phyloP scores from a whole-genome alignment of 1,140 invertebrate genomes.

The Triops cancriformis region DNA sequence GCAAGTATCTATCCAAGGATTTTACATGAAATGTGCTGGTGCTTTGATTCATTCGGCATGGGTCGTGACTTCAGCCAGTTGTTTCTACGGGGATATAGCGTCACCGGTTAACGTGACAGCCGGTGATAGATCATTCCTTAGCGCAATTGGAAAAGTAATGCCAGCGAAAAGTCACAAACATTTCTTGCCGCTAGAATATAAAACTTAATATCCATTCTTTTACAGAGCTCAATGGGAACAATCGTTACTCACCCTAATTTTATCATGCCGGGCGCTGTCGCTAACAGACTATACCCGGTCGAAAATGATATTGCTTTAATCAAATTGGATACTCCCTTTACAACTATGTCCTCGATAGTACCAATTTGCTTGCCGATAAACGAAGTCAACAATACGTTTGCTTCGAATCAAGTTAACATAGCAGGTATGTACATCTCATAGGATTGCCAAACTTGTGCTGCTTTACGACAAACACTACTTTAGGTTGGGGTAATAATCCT shows the following conservation, averaged over 20 bases:
- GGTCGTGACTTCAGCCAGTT: neutral
- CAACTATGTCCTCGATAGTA: neutral
- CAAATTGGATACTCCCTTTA: neutral
- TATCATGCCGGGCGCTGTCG: too few species aligned
- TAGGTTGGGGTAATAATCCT: neutral
- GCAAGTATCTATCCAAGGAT: neutral
- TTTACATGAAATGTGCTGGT: neutral
- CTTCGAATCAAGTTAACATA: neutral
- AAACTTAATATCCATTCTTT: neutral
- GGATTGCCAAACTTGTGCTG: neutral
- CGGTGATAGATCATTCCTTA: neutral
- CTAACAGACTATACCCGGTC: neutral
- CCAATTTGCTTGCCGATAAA: neutral
- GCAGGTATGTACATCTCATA: neutral
- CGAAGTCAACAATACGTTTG: neutral
- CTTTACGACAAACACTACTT: neutral
- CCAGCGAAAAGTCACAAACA: neutral
- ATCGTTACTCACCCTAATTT: neutral
- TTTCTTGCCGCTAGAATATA: neutral
- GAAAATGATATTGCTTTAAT: neutral
- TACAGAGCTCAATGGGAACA: neutral
- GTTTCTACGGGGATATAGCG: neutral
- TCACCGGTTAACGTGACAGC: neutral
- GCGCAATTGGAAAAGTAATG: neutral
- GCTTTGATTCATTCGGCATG: neutral